These are phyloP conservation scores for Pionites leucogaster DNA, from an alignment of 2,113 vertebrate species.

Conservation along the genomic window DNA sequence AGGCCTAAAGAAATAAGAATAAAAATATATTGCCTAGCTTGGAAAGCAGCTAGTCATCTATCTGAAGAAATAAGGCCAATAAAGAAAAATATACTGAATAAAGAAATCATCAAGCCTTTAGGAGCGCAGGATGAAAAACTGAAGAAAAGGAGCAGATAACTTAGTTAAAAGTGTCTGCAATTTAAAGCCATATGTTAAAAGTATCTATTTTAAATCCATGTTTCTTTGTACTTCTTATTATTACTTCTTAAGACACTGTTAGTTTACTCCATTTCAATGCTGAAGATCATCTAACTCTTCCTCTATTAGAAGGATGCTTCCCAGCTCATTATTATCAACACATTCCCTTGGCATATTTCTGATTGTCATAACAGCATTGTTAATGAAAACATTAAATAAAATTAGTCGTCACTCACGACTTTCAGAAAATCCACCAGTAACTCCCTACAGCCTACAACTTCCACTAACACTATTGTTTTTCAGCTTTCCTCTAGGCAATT, in stretches of 20 bases:
- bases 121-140: not conserved
- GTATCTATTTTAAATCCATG: not conserved
- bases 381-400: not conserved
- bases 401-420: not conserved
- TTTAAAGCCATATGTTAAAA: not conserved
- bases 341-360: not conserved
- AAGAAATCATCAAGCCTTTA: not conserved
- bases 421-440: not conserved
- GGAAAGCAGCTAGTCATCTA: not conserved
- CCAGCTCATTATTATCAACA: rapidly evolving
- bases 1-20: not conserved
- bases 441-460: not conserved
- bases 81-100: not conserved
- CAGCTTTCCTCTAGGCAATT: not conserved
- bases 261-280: not conserved
- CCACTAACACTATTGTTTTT: not conserved
- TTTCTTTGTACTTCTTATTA: not conserved
- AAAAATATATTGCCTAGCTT: not conserved
- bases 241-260: not conserved
- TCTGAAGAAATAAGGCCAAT: not conserved
- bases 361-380: not conserved
- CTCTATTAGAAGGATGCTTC: not conserved
- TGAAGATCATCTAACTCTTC: not conserved
- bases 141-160: not conserved
- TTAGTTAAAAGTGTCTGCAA: not conserved